phyloP scores from a whole-genome alignment of 2,888 invertebrate species.

The Thereva unica region DNA sequence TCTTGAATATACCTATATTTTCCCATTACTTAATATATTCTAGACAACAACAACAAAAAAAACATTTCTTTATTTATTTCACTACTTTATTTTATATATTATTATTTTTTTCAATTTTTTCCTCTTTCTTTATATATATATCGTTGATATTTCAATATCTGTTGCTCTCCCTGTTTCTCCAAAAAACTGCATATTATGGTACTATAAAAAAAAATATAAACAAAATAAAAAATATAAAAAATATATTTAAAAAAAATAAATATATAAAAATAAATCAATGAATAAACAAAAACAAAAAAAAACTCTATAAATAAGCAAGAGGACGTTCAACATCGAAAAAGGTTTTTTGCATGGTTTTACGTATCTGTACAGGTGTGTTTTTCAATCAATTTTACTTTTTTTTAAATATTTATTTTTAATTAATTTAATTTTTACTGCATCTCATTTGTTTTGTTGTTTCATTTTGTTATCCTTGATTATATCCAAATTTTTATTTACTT shows the following conservation, averaged over 20 bases:
- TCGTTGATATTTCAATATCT: constrained; percentile 29
- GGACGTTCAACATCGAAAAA: constrained; percentile 54
- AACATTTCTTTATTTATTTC: too few species aligned
- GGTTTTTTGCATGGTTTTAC: constrained; percentile 57
- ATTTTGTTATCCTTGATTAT: constrained; percentile 20
- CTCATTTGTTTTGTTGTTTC: constrained; percentile 5
- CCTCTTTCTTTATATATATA: constrained; percentile 18
- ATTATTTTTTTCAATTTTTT: constrained; percentile 9
- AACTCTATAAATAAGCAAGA: constrained; percentile 44
- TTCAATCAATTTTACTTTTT: constrained; percentile 44
- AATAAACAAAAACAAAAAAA: constrained; percentile 4
- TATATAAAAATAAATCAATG: constrained; percentile 1
- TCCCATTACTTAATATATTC: too few species aligned
- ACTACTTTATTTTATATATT: constrained; percentile 2
- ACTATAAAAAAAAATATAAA: constrained; percentile 20
- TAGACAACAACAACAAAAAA: too few species aligned
- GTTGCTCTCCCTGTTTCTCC: constrained; percentile 29
- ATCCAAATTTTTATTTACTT: neutral
- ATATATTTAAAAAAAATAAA: constrained; percentile 19
- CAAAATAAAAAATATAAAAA: constrained; percentile 24
- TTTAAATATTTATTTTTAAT: constrained; percentile 27
- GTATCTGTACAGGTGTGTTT: constrained; percentile 58
- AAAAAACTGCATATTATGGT: neutral
- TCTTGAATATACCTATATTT: too few species aligned
- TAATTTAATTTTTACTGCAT: constrained; percentile 28